Evolutionary conservation across 2,797 vertebrate species (phyloP), one percentile per base, ranked within the genome.

Genomic region (Catostomus latipinnis): DNA sequence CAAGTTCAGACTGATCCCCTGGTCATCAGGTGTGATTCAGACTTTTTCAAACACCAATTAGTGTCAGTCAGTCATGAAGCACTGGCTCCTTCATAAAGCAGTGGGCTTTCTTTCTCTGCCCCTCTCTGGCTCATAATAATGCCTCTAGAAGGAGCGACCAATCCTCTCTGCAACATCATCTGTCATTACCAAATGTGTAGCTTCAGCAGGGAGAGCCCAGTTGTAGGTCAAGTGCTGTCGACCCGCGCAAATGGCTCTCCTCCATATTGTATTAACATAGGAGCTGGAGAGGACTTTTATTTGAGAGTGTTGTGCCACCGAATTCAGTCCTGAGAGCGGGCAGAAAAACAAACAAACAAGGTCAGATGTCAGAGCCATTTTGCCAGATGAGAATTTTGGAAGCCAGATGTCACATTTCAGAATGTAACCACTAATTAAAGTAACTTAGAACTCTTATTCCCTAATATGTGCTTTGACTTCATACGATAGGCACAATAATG

Each of bases 41-140:
- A 56, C 71, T 76, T 78, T 81, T 71, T 62, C 9, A 53, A 81
- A 78, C 67, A 62, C 81, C 78, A 85, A 82, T 83, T 83, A 83
- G 73, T 78, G 78, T 78, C 78, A 73, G 46, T 78, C 70, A 77
- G 63, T 82, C 70, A 77, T 14, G 66, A 81, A 66, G 70, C 69
- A 0, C 3, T 4, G 11, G 7, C 50, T 77, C 18, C 45, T 68
- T 69, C 57, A 65, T 18, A 16, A 67, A 46, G 22, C 74, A 6
- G 11, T 54, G 52, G 14, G 22, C 56, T 57, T 13, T 53, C 13
- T 45, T 78, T 65, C 71, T 71, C 16, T 71, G 13, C 1, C 5
- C 11, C 52, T 76, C n/a, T 61, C 46, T 0, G 11, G 52, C 61
- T 83, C 50, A 76, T 71, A 66, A 80, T 56, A 62, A 76, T 57